Percentiles rank a stretch among this genome's conserved stretches.
Evolutionary conservation across 2,113 vertebrate genomes (phyloP).

Genomic region (Etia nguti): DNA sequence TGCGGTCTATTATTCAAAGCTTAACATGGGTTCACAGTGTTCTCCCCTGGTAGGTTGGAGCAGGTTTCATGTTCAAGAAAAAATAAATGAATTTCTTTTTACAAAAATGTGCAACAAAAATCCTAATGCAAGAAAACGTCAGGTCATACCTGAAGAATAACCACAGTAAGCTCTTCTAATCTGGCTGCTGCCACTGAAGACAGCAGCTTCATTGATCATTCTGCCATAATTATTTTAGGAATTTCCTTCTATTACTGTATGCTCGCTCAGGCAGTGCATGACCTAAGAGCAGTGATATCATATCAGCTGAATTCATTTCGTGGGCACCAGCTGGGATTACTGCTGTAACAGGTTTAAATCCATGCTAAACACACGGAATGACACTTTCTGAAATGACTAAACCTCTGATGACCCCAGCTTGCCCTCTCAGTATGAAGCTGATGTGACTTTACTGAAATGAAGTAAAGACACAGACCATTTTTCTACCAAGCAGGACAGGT

Average conservation of each 20-base stretch:
- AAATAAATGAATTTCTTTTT: slow-evolving; percentile 19
- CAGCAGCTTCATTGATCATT: not conserved
- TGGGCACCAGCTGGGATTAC: slow-evolving; percentile 9
- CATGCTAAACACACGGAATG: slow-evolving; percentile 25
- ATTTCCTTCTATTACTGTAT: slow-evolving; percentile 24
- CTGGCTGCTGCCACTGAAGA: not conserved
- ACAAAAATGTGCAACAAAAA: slow-evolving; percentile 13
- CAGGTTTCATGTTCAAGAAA: not conserved
- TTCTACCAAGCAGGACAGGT: not conserved
- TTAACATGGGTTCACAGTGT: not conserved
- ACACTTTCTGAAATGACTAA: slow-evolving; percentile 32
- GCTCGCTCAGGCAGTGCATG: not conserved
- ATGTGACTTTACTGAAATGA: slow-evolving; percentile 36
- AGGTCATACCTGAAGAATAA: not conserved
- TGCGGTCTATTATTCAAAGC: not conserved
- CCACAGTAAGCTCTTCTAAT: not conserved
- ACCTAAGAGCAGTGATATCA: slow-evolving; percentile 17
- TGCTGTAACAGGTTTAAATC: slow-evolving; percentile 22
- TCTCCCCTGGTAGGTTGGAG: not conserved
- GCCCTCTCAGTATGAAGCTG: slow-evolving; percentile 14
- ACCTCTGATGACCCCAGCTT: slow-evolving; percentile 13
- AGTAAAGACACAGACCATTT: not conserved
- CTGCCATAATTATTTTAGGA: slow-evolving; percentile 22
- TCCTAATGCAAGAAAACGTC: not conserved
- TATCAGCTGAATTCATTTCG: slow-evolving; percentile 15